Evolutionary conservation across 2,113 vertebrate species (phyloP), one percentile per base, ranked within the genome.

Genomic region (Amphilophus citrinellus): DNA sequence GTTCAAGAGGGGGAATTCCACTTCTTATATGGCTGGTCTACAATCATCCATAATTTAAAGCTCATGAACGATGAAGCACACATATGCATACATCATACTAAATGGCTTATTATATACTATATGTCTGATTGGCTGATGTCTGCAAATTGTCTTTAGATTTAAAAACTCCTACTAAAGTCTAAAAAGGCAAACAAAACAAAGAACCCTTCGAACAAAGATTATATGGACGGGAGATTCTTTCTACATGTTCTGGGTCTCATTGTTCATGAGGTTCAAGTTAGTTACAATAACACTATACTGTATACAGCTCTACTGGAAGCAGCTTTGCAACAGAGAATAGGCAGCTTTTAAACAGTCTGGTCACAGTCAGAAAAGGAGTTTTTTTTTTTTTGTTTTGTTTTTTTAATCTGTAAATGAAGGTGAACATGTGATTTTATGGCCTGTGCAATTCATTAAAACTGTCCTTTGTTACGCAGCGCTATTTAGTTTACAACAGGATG

Each of bases 1-100:
- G 79, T 89, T 89, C 80, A 89, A 84, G 83, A 92, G 6, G 93
- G 94, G 94, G 87, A 91, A 88, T 94, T 95, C 94, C 94, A 85
- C 79, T 76, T 83, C 56, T 76, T 77, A 71, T 18, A 87, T 77
- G 24, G 68, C 63, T 88, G 81, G 11, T 76, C 81, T 79, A 80
- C 61, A 76, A 44, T 86, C 79, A 87, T 73, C n/a, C 68, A 47
- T 84, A 80, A 89, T 89, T 87, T 89, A 91, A 50, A 85, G 83
- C 61, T 80, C 65, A 50, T 76, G 84, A 79, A 75, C 76, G 76
- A 88, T 78, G 58, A 79, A 63, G 3, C 75, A 68, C 24, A 50
- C 24, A 66, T 27, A 56, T 14, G 66, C 6, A 39, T 65, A 80
- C 65, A 44, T 27, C 39, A 65, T 62, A 53, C 15, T 20, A 6